A percentile compares a stretch with the other conserved stretches of the same genome.
phyloP scores from a whole-genome alignment of 2,797 vertebrate genomes.

The Megaceryle alcyon region DNA sequence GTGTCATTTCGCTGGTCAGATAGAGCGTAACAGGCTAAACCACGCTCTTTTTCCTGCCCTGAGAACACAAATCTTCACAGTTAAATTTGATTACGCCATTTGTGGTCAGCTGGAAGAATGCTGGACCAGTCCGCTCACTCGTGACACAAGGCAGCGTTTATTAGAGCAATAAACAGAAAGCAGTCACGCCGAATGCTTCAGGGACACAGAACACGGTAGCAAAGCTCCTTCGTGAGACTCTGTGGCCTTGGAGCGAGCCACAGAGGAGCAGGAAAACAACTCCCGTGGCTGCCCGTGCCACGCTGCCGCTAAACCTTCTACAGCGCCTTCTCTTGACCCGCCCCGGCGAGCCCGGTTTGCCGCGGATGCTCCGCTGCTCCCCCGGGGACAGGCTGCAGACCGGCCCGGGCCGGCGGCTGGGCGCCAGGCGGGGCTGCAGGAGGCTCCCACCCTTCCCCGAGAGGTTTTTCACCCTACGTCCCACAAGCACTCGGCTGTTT shows the following conservation, averaged over 20 bases:
- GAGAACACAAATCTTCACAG: background rate
- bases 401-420: fast-evolving
- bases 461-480: fast-evolving
- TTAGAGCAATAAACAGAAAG: background rate
- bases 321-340: background rate
- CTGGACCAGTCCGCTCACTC: fast-evolving
- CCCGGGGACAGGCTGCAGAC: fast-evolving
- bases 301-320: fast-evolving
- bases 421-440: fast-evolving
- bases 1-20: background rate
- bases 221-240: background rate
- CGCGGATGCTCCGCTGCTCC: fast-evolving
- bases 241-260: fast-evolving
- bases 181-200: fast-evolving
- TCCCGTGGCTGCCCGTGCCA: fast-evolving
- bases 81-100: background rate
- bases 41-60: background rate
- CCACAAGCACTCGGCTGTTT: fast-evolving
- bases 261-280: fast-evolving
- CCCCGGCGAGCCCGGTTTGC: fast-evolving
- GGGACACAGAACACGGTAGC: background rate
- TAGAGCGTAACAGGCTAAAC: background rate
- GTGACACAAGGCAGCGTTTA: background rate
- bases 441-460: fast-evolving
- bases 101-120: background rate